Percentiles rank a stretch among this genome's conserved stretches.
Evolutionary conservation across 2,113 vertebrate genomes (phyloP).

Genomic region (Phoenicopterus ruber): DNA sequence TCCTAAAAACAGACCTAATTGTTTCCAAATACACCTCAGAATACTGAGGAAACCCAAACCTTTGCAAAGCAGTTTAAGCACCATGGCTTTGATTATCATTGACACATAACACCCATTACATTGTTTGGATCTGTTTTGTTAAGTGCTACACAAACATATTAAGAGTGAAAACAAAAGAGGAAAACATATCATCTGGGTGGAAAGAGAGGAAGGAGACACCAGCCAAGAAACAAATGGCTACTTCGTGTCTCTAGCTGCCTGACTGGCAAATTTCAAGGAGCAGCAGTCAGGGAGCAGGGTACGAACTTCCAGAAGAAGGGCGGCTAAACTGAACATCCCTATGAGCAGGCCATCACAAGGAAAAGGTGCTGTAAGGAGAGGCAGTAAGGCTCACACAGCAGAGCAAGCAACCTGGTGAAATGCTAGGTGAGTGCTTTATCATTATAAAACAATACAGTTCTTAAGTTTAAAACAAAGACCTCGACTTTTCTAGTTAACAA

Average conservation of each 20-base stretch:
- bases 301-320: background rate
- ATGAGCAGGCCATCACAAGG: background rate
- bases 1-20: background rate
- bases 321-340: background rate
- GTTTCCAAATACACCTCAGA: slow-evolving; percentile 26
- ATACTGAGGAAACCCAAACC: background rate
- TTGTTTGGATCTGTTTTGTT: background rate
- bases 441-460: background rate
- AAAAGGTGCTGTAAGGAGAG: background rate
- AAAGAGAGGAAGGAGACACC: background rate
- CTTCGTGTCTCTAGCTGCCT: background rate
- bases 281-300: background rate
- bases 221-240: slow-evolving; percentile 14
- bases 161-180: slow-evolving; percentile 4
- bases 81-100: background rate
- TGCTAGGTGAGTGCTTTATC: background rate
- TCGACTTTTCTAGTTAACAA: background rate
- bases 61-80: background rate
- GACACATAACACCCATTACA: background rate
- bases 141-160: slow-evolving; percentile 15
- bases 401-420: background rate
- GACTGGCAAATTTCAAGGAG: background rate
- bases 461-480: background rate
- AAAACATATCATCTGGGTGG: background rate
- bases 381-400: background rate